Conservation (phyloP, 2,888 invertebrate species). For the Orthosia gothica region DNA sequence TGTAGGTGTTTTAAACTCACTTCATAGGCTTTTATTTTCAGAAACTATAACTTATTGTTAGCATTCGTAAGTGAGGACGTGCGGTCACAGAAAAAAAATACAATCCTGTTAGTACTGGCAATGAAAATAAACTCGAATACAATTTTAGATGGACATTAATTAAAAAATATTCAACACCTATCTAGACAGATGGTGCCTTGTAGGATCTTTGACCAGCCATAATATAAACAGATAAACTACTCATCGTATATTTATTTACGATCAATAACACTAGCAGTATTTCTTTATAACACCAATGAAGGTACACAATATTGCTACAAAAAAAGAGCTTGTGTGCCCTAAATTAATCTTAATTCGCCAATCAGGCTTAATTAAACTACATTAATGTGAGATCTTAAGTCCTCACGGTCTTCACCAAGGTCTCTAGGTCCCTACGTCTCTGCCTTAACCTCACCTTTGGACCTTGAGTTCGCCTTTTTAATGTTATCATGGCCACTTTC, state of each 20-base stretch:
- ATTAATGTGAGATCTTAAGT: neutral
- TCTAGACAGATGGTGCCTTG: neutral
- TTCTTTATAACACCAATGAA: neutral
- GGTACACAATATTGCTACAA: neutral
- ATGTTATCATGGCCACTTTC: slow-evolving; percentile 34
- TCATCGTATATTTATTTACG: neutral
- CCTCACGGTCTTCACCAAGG: slow-evolving; percentile 3
- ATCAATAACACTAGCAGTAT: neutral
- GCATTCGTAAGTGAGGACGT: neutral
- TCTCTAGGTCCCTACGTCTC: neutral
- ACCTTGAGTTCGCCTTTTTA: slow-evolving; percentile 20
- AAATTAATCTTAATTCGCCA: slow-evolving; percentile 2
- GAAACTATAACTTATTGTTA: neutral
- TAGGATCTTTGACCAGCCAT: no score
- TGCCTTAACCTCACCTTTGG: neutral
- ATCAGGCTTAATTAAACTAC: slow-evolving; percentile 2
- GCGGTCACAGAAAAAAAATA: neutral
- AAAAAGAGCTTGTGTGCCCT: neutral
- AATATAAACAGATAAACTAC: neutral
- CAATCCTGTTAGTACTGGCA: no score
- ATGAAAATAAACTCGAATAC: neutral
- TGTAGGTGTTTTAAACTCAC: slow-evolving; percentile 17
- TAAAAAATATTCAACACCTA: neutral
- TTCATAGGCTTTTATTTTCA: slow-evolving; percentile 25
- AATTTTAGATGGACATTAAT: neutral